A percentile compares a stretch with the other conserved stretches of the same genome.
Evolutionary conservation across 30 jellyfish, hydroid and myxozoan species (phyloP).

Genomic region (Turritopsis rubra): DNA sequence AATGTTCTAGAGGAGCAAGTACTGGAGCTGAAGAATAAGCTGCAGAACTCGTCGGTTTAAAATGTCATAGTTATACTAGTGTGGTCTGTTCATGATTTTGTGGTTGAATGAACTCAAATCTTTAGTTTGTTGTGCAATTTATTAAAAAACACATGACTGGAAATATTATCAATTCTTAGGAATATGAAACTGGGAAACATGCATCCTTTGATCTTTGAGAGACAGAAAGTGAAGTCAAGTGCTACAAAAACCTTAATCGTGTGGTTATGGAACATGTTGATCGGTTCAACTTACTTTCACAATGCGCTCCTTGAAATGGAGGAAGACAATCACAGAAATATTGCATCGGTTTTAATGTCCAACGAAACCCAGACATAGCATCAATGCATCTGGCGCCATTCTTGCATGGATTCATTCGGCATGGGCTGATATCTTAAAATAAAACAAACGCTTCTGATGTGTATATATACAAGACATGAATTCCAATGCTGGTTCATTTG

Average conservation of each 20-base stretch:
- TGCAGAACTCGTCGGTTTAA: too few relatives aligned
- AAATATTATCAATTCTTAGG: too few relatives aligned
- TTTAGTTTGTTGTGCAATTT: too few relatives aligned
- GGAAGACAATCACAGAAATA: slow-evolving; percentile 79
- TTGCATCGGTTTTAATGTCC: slow-evolving; percentile 84
- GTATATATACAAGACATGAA: not conserved
- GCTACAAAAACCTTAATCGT: too few relatives aligned
- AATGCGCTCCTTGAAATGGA: slow-evolving; percentile 62
- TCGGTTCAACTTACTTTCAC: slow-evolving; percentile 86
- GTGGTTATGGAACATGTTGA: too few relatives aligned
- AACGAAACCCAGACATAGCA: slow-evolving; percentile 64
- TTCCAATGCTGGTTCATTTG: not conserved
- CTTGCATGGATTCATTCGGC: slow-evolving; percentile 72
- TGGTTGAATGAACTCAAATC: too few relatives aligned
- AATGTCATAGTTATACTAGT: too few relatives aligned
- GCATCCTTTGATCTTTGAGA: too few relatives aligned
- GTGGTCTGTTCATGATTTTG: too few relatives aligned
- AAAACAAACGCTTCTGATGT: not conserved
- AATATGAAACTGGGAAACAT: too few relatives aligned
- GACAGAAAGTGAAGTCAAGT: too few relatives aligned
- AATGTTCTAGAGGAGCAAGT: slow-evolving; percentile 35
- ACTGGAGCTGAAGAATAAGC: slow-evolving; percentile 20
- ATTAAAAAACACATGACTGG: too few relatives aligned
- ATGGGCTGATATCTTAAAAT: slow-evolving; percentile 71
- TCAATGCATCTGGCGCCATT: slow-evolving; percentile 82